Evolutionary conservation across 37 sponge, comb jelly and placozoan species (phyloP).

Genomic region (Cliona cf. orientalis): DNA sequence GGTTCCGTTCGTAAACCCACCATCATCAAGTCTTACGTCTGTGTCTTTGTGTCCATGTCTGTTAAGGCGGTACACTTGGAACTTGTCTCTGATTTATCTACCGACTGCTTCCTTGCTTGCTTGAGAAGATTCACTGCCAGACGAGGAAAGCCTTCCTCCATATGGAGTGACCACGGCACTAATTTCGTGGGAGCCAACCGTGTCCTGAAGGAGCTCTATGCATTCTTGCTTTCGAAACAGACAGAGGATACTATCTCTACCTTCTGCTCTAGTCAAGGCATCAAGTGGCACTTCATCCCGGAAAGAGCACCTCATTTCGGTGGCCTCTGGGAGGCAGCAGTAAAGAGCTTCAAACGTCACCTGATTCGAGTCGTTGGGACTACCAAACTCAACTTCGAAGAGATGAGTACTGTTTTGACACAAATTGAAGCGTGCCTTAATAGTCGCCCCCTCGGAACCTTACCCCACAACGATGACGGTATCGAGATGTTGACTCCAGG

Average conservation of each 20-base stretch:
- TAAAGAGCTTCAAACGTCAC: constrained; percentile 20
- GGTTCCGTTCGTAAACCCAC: constrained; percentile 27
- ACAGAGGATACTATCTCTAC: constrained; percentile 17
- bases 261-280: constrained; percentile 38
- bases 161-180: constrained; percentile 46
- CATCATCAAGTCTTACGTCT: constrained; percentile 36
- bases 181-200: constrained; percentile 37
- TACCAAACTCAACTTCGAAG: constrained; percentile 38
- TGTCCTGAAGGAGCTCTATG: constrained; percentile 29
- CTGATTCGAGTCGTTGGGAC: constrained; percentile 7
- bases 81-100: constrained; percentile 27
- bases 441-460: constrained; percentile 22
- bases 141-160: constrained; percentile 34
- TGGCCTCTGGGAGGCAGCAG: constrained; percentile 24
- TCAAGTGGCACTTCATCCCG: constrained; percentile 32
- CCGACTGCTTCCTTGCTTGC: constrained; percentile 31
- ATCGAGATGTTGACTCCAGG: constrained; percentile 36
- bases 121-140: constrained; percentile 32
- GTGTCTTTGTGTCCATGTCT: constrained; percentile 29
- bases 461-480: constrained; percentile 11
- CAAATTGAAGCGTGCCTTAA: constrained; percentile 42
- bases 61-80: constrained; percentile 44
- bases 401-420: constrained; percentile 28
- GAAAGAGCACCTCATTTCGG: constrained; percentile 36
- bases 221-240: constrained; percentile 5